Evolutionary conservation across 2,888 invertebrate species (phyloP), one percentile per base, ranked within the genome.

Genomic region (Eustalomyia histrio): DNA sequence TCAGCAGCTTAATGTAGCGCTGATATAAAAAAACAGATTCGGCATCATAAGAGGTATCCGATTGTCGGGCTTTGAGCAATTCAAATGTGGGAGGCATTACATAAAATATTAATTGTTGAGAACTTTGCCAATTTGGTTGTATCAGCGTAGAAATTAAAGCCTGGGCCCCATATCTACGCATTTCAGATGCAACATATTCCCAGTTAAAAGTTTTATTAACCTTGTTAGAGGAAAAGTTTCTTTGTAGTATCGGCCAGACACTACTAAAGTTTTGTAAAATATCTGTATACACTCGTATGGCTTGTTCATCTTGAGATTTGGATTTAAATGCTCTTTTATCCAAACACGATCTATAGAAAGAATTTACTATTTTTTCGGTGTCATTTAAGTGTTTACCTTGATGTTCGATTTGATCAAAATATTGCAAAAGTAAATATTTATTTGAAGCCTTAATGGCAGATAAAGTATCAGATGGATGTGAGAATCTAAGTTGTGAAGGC

Each of bases 41-140:
- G 0, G 84, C 85, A 53, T 83, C 85, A 7, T 72, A 63, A 14
- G 60, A 52, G 9, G 52, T 60, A 17, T 82, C 68, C 0, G 78
- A 71, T 53, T 68, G 72, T 0, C 74, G 58, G 1, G 67, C 55
- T 53, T 83, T 83, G 1, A 89, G 53, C 14, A 86, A 79, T 2
- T 87, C 85, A 33, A 88, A 88, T 0, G 71, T 83, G 1, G 89
- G 86, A 0, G 88, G 60, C 29, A 87, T 80, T 17, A 89, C 47
- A 33, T 89, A 89, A 65, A 89, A 82, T 35, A 89, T 82, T 2
- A 83, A 78, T 60, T 89, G 87, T 3, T 86, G 86, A 0, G 87
- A 86, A 2, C 85, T 83, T 84, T 89, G 89, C 89, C 89, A 89
- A n/a, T 88, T 90, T 14, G 86, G 83, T 43, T 87, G 87, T 3